Evolutionary conservation across 2,888 invertebrate genomes (phyloP).

Genomic region (Dasysyrphus tricinctus): DNA sequence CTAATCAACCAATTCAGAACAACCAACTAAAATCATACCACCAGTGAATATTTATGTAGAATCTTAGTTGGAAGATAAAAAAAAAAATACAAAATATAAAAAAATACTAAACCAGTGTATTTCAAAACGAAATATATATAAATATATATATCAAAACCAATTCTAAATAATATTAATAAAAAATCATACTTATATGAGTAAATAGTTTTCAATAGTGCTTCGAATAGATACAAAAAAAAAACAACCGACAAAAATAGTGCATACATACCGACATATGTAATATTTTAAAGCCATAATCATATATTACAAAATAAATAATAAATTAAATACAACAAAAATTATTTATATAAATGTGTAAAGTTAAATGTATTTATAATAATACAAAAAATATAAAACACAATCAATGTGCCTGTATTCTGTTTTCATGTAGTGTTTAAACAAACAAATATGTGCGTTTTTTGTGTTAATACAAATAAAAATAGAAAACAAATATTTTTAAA

Average conservation of each 20-base stretch:
- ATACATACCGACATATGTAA: slow-evolving; percentile 32
- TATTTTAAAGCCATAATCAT: slow-evolving; percentile 65
- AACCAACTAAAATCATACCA: slow-evolving; percentile 35
- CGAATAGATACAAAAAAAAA: slow-evolving; percentile 40
- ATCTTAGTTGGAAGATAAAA: background rate
- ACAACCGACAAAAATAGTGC: slow-evolving; percentile 53
- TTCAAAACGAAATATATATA: slow-evolving; percentile 34
- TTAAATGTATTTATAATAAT: slow-evolving; percentile 56
- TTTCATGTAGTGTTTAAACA: slow-evolving; percentile 68
- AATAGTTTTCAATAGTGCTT: slow-evolving; percentile 54
- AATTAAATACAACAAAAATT: slow-evolving; percentile 12
- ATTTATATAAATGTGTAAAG: slow-evolving; percentile 57
- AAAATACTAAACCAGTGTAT: slow-evolving; percentile 46
- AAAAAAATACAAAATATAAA: background rate
- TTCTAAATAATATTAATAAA: slow-evolving; percentile 61
- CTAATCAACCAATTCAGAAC: slow-evolving; percentile 25
- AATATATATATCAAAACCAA: slow-evolving; percentile 33
- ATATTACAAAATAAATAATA: slow-evolving; percentile 29
- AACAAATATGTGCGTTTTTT: slow-evolving; percentile 65
- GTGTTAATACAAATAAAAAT: slow-evolving; percentile 65
- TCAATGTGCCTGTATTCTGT: slow-evolving; percentile 75
- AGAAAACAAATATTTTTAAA: slow-evolving; percentile 41
- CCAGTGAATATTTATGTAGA: slow-evolving; percentile 39
- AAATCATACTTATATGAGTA: slow-evolving; percentile 38
- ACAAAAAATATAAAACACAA: slow-evolving; percentile 65